Conservation (phyloP, 1,140 invertebrate species). For the Probaryconus sp. region DNA sequence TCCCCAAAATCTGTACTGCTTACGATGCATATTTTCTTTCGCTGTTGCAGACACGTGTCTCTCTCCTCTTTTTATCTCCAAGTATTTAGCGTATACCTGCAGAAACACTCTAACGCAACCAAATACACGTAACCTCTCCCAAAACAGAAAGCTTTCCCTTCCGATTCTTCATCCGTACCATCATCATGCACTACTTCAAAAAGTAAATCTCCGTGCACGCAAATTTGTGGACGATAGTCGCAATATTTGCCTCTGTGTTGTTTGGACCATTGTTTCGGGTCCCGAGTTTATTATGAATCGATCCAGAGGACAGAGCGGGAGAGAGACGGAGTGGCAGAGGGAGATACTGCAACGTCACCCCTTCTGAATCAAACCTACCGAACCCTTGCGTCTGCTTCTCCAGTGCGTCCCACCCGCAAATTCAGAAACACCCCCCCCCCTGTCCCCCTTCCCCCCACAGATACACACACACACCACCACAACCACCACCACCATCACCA, state of each 20-base stretch:
- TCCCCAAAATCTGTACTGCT: constrained; percentile 64
- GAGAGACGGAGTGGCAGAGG: constrained; percentile 70
- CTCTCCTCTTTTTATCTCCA: constrained; percentile 20
- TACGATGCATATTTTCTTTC: constrained; percentile 70
- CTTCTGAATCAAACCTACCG: constrained; percentile 70
- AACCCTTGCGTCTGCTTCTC: constrained; percentile 67
- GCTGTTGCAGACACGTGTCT: constrained; percentile 18
- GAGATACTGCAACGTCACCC: constrained; percentile 74
- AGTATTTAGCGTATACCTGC: constrained; percentile 64
- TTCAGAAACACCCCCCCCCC: constrained; percentile 37
- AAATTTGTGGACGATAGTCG: constrained; percentile 75
- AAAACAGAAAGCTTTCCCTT: constrained; percentile 42
- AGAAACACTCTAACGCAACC: constrained; percentile 68
- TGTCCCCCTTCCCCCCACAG: constrained; percentile 58
- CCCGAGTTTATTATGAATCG: constrained; percentile 75
- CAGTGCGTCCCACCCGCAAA: constrained; percentile 58
- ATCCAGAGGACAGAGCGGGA: constrained; percentile 68
- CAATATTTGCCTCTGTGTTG: constrained; percentile 72
- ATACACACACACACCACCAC: too few species aligned
- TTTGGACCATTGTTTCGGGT: constrained; percentile 73
- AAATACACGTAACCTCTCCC: constrained; percentile 62
- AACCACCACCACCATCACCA: constrained; percentile 51
- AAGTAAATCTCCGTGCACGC: constrained; percentile 71
- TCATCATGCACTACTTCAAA: constrained; percentile 60
- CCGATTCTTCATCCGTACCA: constrained; percentile 51